Evolutionary conservation across 2,888 invertebrate species (phyloP).

Genomic region (Trachelus troglodyta): DNA sequence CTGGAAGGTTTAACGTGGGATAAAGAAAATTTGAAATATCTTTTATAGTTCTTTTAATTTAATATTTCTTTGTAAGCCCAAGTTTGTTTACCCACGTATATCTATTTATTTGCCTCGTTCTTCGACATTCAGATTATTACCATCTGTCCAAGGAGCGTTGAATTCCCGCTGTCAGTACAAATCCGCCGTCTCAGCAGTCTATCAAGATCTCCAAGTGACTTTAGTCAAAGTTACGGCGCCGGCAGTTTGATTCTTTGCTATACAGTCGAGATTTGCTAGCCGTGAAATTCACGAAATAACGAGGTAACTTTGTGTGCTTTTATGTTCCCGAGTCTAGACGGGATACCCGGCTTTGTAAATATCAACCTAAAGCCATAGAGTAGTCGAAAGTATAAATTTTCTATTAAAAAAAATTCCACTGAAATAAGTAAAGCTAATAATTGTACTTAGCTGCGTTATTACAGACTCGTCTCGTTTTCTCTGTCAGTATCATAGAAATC

Average conservation of each 20-base stretch:
- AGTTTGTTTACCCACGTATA: no score
- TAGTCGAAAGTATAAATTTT: neutral
- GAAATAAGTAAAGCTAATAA: conserved; percentile 9
- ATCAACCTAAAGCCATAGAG: conserved; percentile 24
- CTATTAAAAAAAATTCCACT: conserved; percentile 6
- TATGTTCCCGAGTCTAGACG: conserved; percentile 29
- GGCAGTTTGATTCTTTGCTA: neutral
- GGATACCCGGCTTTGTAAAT: conserved; percentile 20
- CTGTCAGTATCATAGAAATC: neutral
- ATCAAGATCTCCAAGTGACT: neutral
- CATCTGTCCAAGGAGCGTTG: neutral
- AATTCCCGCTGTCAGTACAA: neutral
- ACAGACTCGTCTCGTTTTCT: conserved; percentile 2
- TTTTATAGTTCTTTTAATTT: neutral
- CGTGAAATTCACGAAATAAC: conserved; percentile 26
- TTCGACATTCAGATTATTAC: neutral
- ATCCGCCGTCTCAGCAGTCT: neutral
- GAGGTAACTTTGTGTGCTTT: conserved; percentile 18
- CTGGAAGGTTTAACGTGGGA: neutral
- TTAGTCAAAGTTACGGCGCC: neutral
- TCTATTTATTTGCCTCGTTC: no score
- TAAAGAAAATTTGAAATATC: neutral
- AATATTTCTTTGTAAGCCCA: neutral
- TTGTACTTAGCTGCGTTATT: neutral
- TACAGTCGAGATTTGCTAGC: neutral